These are phyloP conservation scores for Coregonus clupeaformis DNA, from an alignment of 2,113 vertebrate species.

Conservation along the genomic window DNA sequence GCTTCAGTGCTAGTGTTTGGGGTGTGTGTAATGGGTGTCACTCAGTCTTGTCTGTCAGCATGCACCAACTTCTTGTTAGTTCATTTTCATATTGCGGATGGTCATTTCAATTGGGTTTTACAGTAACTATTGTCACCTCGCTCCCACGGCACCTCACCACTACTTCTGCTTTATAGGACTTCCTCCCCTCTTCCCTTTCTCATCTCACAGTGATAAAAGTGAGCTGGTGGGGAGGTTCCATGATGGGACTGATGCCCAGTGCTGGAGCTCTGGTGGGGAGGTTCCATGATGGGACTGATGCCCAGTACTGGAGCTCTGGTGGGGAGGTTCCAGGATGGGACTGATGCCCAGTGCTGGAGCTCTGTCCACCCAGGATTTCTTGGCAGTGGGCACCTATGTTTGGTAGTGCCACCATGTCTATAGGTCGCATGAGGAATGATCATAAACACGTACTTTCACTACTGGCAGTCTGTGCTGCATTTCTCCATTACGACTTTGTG, in stretches of 20 bases:
- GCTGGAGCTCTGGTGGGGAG: constrained; percentile 43
- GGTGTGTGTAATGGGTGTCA: no score
- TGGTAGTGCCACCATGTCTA: background rate
- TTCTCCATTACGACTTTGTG: background rate
- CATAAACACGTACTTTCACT: background rate
- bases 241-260: constrained; percentile 37
- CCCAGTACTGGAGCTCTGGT: constrained; percentile 47
- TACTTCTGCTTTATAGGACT: constrained; percentile 4
- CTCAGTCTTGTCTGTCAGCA: no score
- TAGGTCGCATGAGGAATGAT: background rate
- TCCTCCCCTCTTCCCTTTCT: background rate
- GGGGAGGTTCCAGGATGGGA: constrained; percentile 44
- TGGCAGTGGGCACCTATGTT: constrained; percentile 29
- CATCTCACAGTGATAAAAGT: constrained; percentile 40
- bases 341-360: constrained; percentile 43
- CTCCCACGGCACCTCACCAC: background rate
- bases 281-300: constrained; percentile 42
- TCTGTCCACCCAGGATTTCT: constrained; percentile 46
- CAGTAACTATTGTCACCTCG: no score
- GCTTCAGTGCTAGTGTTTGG: no score
- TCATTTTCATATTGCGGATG: background rate
- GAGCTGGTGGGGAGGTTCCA: constrained; percentile 43
- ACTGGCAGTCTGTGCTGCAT: background rate
- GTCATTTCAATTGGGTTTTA: background rate
- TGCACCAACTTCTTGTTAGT: no score